phyloP scores from a whole-genome alignment of 2,888 invertebrate species.

The Melieria omissa region DNA sequence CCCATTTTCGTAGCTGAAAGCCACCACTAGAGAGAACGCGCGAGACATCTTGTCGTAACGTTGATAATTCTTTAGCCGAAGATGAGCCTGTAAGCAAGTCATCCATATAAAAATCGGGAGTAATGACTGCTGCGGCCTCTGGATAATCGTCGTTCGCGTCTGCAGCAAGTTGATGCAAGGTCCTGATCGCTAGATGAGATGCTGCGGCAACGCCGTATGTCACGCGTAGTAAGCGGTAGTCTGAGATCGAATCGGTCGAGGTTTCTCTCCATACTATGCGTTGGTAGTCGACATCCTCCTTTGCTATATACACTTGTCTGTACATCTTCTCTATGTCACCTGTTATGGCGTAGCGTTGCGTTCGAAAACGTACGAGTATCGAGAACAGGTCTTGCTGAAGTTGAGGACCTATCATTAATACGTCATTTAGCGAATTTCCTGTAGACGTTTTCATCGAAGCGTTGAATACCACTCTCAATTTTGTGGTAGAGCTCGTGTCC shows the following conservation, averaged over 20 bases:
- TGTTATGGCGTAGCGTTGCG: constrained; percentile 37
- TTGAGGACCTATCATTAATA: too few species aligned
- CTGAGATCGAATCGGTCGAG: constrained; percentile 18
- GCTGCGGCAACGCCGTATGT: constrained; percentile 36
- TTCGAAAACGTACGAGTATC: constrained; percentile 29
- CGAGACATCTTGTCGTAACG: neutral
- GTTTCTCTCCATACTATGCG: constrained; percentile 36
- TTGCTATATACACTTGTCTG: too few species aligned
- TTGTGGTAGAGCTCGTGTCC: constrained; percentile 9
- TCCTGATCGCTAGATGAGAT: too few species aligned
- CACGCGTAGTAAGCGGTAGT: constrained; percentile 27
- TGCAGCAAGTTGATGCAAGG: constrained; percentile 28
- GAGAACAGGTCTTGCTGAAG: constrained; percentile 32
- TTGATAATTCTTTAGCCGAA: neutral
- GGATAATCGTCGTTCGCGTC: constrained; percentile 17
- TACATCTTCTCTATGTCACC: too few species aligned
- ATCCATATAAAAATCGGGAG: constrained; percentile 36
- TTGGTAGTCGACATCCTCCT: too few species aligned
- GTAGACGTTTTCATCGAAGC: neutral
- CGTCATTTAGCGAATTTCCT: too few species aligned
- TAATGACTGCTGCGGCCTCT: constrained; percentile 10
- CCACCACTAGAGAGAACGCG: too few species aligned
- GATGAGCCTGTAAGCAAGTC: constrained; percentile 26
- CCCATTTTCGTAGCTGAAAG: too few species aligned
- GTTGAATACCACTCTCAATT: neutral